phyloP scores from a whole-genome alignment of 2,113 vertebrate species.

The Burhinus bistriatus region DNA sequence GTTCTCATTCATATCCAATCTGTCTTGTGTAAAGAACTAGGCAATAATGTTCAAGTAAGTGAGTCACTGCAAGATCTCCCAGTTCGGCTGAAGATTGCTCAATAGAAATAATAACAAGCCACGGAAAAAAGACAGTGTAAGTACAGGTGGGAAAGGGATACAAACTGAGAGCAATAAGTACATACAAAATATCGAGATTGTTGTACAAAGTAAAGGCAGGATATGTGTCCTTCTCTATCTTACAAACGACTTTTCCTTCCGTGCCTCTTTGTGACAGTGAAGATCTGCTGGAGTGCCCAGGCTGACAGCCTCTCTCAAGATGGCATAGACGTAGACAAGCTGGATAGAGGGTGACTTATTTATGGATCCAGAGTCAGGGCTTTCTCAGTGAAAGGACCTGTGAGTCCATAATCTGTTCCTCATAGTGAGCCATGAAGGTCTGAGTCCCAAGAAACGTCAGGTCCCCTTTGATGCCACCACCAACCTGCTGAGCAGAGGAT shows the following conservation, averaged over 20 bases:
- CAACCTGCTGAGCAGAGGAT: neutral
- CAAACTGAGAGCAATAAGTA: conserved; percentile 18
- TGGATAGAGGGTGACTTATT: neutral
- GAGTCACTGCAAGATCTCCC: conserved; percentile 54
- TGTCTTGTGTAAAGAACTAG: conserved; percentile 74
- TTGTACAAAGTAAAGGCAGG: conserved; percentile 9
- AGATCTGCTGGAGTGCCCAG: neutral
- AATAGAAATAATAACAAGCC: conserved; percentile 64
- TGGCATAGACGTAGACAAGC: neutral
- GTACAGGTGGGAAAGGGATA: conserved; percentile 59
- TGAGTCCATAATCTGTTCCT: neutral
- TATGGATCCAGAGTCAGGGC: neutral
- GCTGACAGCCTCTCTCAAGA: neutral
- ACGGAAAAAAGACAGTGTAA: conserved; percentile 50
- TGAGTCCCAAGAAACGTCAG: neutral
- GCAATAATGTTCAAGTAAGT: conserved; percentile 72
- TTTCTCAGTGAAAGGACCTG: neutral
- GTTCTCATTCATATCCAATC: conserved; percentile 65
- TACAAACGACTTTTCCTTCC: neutral
- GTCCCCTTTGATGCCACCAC: neutral
- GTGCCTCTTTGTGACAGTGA: neutral
- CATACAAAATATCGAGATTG: conserved; percentile 32
- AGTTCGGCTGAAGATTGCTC: conserved; percentile 59
- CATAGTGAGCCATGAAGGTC: neutral
- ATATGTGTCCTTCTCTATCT: neutral